Percentiles rank a stretch among this genome's conserved stretches.
These are phyloP conservation scores for Periparus ater DNA, from an alignment of 2,797 vertebrate species.

Conservation along the genomic window DNA sequence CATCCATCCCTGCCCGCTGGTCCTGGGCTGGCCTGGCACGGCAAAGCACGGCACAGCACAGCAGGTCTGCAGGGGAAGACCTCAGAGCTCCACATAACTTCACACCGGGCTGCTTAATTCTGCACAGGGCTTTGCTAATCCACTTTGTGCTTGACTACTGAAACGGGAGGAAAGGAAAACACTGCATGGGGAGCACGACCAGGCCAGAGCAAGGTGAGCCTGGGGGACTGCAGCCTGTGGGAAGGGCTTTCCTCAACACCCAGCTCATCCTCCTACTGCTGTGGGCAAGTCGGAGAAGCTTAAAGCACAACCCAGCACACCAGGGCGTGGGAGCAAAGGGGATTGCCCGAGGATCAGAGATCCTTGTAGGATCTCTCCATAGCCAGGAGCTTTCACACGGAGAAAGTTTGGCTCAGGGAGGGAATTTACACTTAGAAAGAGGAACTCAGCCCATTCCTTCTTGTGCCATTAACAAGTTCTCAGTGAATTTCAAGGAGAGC, in stretches of 20 bases:
- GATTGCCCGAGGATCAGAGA: constrained; percentile 44
- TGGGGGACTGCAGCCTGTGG: background rate
- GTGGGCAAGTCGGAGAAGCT: background rate
- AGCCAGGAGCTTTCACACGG: constrained; percentile 2
- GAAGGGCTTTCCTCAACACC: background rate
- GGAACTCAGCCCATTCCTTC: background rate
- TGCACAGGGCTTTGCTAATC: constrained; percentile 22
- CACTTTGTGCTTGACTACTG: constrained; percentile 10
- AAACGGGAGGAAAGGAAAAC: background rate
- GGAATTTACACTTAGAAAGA: background rate
- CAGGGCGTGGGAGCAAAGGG: constrained; percentile 32
- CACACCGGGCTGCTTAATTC: constrained; percentile 1
- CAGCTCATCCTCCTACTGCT: background rate
- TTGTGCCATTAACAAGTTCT: background rate
- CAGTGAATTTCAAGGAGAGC: constrained; percentile 31
- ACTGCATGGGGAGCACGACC: background rate
- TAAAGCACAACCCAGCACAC: background rate
- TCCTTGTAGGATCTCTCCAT: constrained; percentile 9
- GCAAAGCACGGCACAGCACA: background rate
- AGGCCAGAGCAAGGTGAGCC: constrained; percentile 10
- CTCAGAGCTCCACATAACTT: background rate
- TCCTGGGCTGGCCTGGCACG: background rate
- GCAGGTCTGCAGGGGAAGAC: background rate
- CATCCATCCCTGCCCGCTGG: background rate
- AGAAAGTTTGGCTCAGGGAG: constrained; percentile 13